phyloP scores from a whole-genome alignment of 2,113 vertebrate genomes.

The Ramphastos sulfuratus region DNA sequence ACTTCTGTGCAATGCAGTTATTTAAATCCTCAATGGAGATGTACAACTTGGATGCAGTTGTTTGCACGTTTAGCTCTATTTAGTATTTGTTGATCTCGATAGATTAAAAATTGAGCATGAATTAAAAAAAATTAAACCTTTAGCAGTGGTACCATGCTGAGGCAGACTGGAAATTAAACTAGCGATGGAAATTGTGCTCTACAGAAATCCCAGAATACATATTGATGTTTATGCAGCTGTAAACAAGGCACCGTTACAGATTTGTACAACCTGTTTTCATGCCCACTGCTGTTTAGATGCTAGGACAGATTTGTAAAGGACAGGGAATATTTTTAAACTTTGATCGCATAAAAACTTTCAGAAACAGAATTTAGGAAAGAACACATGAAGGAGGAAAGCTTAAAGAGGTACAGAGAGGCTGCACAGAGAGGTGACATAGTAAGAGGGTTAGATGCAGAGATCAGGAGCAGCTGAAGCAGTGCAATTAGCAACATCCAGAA shows the following conservation, averaged over 20 bases:
- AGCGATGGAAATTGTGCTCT: neutral
- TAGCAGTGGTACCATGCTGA: neutral
- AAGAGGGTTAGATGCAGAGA: conserved; percentile 17
- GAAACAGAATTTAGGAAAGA: neutral
- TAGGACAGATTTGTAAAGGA: neutral
- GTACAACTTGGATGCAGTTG: neutral
- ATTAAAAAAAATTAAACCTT: neutral
- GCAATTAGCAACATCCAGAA: conserved; percentile 35
- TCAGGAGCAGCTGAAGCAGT: neutral
- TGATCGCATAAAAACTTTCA: neutral
- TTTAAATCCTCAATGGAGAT: neutral
- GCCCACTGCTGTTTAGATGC: neutral
- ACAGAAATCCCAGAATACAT: neutral
- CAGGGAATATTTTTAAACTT: neutral
- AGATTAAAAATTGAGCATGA: neutral
- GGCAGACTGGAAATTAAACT: neutral
- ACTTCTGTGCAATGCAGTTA: neutral
- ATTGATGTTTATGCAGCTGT: neutral
- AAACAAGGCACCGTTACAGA: conserved; percentile 24
- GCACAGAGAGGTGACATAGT: neutral
- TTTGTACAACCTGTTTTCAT: neutral
- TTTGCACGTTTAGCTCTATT: neutral
- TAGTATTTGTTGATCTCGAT: neutral
- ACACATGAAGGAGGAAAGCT: neutral
- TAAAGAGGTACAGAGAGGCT: neutral